phyloP scores from a whole-genome alignment of 2,113 vertebrate genomes.

The Prinia subflava region DNA sequence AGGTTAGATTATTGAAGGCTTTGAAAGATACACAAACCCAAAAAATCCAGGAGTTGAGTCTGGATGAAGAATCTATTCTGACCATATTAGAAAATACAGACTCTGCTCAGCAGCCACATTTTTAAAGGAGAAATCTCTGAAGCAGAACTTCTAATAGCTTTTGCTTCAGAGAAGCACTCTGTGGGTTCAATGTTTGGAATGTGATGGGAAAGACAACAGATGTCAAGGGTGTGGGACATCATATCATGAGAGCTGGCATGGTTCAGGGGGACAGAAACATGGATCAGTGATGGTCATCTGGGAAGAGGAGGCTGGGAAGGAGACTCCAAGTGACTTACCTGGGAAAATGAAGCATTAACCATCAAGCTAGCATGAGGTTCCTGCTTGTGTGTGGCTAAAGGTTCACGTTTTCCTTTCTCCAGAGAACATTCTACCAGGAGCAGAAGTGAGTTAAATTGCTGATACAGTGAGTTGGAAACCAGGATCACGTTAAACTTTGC shows the following conservation, averaged over 20 bases:
- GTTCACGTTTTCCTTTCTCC: neutral
- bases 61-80: neutral
- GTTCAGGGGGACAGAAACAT: neutral
- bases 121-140: neutral
- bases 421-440: neutral
- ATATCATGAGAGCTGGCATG: neutral
- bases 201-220: neutral
- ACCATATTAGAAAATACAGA: neutral
- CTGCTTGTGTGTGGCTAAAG: neutral
- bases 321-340: rapidly evolving
- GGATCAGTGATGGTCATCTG: neutral
- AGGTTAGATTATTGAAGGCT: neutral
- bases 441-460: neutral
- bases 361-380: rapidly evolving
- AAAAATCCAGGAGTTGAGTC: neutral
- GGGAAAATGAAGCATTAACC: neutral
- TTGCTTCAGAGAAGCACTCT: neutral
- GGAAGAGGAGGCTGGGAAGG: neutral
- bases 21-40: neutral
- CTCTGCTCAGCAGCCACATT: neutral
- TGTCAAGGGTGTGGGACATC: neutral
- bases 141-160: neutral
- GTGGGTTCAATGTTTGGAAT: neutral
- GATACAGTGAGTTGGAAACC: neutral
- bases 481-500: neutral